These are phyloP conservation scores for Phasia obesa DNA, from an alignment of 2,888 invertebrate species.

Conservation along the genomic window DNA sequence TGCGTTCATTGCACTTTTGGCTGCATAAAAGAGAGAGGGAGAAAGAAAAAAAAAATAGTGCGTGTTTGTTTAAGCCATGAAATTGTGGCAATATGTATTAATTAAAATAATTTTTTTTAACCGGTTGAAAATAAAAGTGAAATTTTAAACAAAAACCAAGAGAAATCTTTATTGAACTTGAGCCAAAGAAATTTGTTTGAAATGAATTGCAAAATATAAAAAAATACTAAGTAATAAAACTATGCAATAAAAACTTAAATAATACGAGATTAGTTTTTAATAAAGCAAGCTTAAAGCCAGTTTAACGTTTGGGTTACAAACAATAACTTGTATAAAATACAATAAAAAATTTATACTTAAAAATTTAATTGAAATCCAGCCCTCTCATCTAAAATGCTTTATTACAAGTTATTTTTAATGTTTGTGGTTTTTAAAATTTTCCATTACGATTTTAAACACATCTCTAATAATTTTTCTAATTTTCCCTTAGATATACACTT, in stretches of 20 bases:
- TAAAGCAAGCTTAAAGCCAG: neutral
- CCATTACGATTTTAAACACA: neutral
- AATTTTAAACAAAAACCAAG: conserved; percentile 35
- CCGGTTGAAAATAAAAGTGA: conserved; percentile 50
- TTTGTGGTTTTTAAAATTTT: too few relatives aligned
- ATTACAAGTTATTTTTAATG: too few relatives aligned
- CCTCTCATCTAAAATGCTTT: too few relatives aligned
- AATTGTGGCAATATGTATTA: conserved; percentile 3
- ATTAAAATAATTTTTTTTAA: conserved; percentile 24
- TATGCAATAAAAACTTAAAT: neutral
- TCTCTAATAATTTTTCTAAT: conserved; percentile 33
- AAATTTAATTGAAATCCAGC: too few relatives aligned
- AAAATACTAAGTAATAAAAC: neutral
- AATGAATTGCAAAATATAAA: neutral
- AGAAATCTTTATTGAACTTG: conserved; percentile 41
- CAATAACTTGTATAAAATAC: too few relatives aligned
- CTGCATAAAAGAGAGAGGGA: too few relatives aligned
- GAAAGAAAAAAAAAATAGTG: conserved; percentile 10
- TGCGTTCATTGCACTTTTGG: conserved; percentile 26
- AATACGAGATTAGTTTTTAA: neutral
- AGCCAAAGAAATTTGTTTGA: conserved; percentile 27
- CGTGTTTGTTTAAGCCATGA: conserved; percentile 18
- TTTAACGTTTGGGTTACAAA: neutral
- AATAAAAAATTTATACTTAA: neutral
- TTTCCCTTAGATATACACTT: conserved; percentile 18